Conservation (phyloP, 2,797 vertebrate species). For the Epinephelus awoara region DNA sequence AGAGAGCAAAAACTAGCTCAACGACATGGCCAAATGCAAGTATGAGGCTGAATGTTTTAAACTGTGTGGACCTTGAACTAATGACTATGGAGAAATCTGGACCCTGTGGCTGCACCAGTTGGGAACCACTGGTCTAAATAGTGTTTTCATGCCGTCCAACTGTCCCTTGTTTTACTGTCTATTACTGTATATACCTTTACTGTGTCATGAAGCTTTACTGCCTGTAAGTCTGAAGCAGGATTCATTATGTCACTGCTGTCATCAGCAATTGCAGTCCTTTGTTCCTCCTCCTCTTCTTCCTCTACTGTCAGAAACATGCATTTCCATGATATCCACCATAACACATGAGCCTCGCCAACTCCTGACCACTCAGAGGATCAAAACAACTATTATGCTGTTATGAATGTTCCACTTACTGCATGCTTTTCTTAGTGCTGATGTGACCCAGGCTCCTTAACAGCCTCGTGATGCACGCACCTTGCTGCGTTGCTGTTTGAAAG, state of each 20-base stretch:
- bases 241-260: not conserved
- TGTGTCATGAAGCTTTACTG: not conserved
- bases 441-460: conserved; percentile 27
- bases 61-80: too few relatives aligned
- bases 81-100: too few relatives aligned
- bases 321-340: conserved; percentile 45
- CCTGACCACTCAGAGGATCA: conserved; percentile 36
- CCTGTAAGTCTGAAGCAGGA: conserved; percentile 2
- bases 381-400: conserved; percentile 33
- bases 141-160: not conserved
- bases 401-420: conserved; percentile 38
- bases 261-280: not conserved
- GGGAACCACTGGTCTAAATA: not conserved
- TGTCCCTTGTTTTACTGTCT: not conserved
- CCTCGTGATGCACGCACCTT: not conserved
- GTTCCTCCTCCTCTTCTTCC: not conserved
- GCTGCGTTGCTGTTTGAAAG: conserved; percentile 19
- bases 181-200: not conserved
- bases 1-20: too few relatives aligned
- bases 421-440: conserved; percentile 29
- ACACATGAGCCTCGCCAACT: conserved; percentile 17
- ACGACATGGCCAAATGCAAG: too few relatives aligned
- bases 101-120: too few relatives aligned
- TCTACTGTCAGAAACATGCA: conserved; percentile 5
- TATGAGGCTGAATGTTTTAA: too few relatives aligned